Evolutionary conservation across 2,797 vertebrate genomes (phyloP), one percentile per base, ranked within the genome.

Genomic region (Pipistrellus nathusii): DNA sequence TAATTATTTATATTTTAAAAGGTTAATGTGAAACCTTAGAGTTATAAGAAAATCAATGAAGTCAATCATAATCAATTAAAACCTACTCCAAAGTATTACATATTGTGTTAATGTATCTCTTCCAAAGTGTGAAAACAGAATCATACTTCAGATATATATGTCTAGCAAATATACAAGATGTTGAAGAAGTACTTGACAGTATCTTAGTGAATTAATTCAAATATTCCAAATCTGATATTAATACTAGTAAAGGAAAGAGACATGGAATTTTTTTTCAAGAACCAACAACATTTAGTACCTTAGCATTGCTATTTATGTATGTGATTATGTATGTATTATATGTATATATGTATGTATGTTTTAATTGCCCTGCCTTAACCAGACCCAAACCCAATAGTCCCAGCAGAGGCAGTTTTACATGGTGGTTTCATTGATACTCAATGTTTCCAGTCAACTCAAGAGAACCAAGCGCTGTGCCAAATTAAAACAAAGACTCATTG

Each of bases 31-130:
- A 85, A 75, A 91, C 13, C 82, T 85, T 90, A 68, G 20, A 10
- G 9, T 68, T 91, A 66, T 44, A 84, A 48, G 8, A 1, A 94
- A 93, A 95, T 82, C 93, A 94, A 93, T 9, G 15, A 86, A 71
- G 6, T 94, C 20, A 75, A 94, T 57, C 23, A 85, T 48, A 93
- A 95, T 94, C 21, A 85, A 78, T 93, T 21, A 89, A 95, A 90
- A 86, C 55, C 15, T 73, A 55, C 4, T 53, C 32, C 23, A 12
- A 91, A 94, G 68, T 20, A 80, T 82, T 75, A 30, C 17, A 23
- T 32, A 85, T 13, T 86, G 18, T 72, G 53, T 81, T 94, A 92
- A 92, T 88, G 25, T 62, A 30, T 73, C 83, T 93, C 77, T 83
- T 88, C 38, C 46, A 94, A 91, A 94, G 89, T 15, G 4, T 20